Evolutionary conservation across 2,888 invertebrate genomes (phyloP), one percentile per base, ranked within the genome.

Genomic region (Mesochorus sp.): DNA sequence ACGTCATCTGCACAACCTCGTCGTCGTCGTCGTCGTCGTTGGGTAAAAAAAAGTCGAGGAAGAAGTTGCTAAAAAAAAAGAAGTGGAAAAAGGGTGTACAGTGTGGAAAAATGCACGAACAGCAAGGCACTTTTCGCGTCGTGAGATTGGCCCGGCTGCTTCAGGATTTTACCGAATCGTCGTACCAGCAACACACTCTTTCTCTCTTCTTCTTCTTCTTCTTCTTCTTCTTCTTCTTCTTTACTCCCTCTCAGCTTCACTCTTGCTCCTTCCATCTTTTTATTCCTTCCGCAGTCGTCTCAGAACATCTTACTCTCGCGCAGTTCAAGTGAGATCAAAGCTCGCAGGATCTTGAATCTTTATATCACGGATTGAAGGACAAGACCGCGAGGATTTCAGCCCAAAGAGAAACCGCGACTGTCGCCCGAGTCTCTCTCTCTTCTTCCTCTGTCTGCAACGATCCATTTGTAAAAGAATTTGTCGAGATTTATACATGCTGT

Each of bases 81-180:
- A 26, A 10, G 28, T 12, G n/a, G 59, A 8, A 31, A 14, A 47
- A 57, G 8, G 31, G 24, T 19, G 17, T 53, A 47, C 51, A 19
- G 57, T 12, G 49, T 12, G 66, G 44, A 28, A 34, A 61, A 75
- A 75, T 79, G 66, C 74, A 55, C 47, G 66, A 75, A 14, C 24
- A 57, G 47, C 67, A 64, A 44, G 66, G 71, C 44, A 75, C 74
- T 75, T 79, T 75, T 8, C 42, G 17, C 51, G 6, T 37, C 75
- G 71, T 79, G 74, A 75, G 74, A 79, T 79, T 79, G 78, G 61
- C 66, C 53, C 74, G 71, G 78, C 74, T 79, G 70, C 47, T 71
- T 47, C 53, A 44, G n/a, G 66, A 79, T 75, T 79, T 74, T 71
- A 75, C 74, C 53, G 47, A 59, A 34, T 73, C 57, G 70, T 71